phyloP scores from a whole-genome alignment of 2,888 invertebrate species.

The Cosmia trapezina region DNA sequence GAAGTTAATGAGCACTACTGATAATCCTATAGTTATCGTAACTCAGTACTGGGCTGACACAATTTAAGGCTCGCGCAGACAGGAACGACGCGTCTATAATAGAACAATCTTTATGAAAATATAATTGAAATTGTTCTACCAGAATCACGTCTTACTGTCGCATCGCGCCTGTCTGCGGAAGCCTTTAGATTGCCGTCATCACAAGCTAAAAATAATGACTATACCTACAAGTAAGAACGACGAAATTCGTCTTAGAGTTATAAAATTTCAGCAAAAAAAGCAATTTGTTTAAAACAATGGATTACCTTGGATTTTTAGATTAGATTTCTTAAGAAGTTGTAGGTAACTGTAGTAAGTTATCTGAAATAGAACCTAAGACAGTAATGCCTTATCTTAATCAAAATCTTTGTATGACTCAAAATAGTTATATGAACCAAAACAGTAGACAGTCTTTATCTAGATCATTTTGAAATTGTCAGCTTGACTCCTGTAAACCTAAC shows the following conservation, averaged over 20 bases:
- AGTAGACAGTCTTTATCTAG: background rate
- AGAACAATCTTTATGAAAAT: too few relatives aligned
- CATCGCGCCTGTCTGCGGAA: too few relatives aligned
- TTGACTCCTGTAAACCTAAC: background rate
- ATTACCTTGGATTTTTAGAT: conserved; percentile 35
- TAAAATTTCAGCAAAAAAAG: background rate
- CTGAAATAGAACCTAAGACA: conserved; percentile 11
- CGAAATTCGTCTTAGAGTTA: background rate
- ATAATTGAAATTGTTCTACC: too few relatives aligned
- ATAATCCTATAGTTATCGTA: background rate
- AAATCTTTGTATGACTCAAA: conserved; percentile 7
- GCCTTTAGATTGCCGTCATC: background rate
- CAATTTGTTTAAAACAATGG: conserved; percentile 25
- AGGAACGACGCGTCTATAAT: too few relatives aligned
- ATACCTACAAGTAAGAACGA: background rate
- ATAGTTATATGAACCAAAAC: background rate
- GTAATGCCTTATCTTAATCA: conserved; percentile 14
- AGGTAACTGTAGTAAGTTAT: conserved; percentile 9
- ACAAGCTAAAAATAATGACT: background rate
- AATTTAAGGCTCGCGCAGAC: background rate
- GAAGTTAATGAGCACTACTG: background rate
- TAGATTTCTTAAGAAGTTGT: conserved; percentile 28
- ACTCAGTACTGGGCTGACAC: background rate
- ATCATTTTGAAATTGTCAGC: conserved; percentile 7
- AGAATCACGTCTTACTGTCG: too few relatives aligned